These are phyloP conservation scores for Campopleginae sp. DNA, from an alignment of 2,888 invertebrate genomes.

Conservation along the genomic window DNA sequence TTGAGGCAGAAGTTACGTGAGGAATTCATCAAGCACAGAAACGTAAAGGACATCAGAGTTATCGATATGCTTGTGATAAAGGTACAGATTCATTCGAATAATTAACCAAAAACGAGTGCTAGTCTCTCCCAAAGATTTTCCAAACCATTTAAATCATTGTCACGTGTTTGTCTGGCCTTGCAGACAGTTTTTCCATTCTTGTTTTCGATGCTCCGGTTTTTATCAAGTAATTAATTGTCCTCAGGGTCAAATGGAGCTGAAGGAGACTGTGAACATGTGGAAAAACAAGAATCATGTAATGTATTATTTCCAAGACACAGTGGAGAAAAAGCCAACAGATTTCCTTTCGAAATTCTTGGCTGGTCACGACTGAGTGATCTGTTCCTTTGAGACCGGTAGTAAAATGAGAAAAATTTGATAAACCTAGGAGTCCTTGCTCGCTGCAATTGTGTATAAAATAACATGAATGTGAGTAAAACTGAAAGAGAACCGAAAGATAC, in stretches of 20 bases:
- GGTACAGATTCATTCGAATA: conserved; percentile 85
- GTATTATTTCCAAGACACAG: conserved; percentile 93
- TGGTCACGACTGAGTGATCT: conserved; percentile 83
- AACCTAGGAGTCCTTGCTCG: background rate
- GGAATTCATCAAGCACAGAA: conserved; percentile 90
- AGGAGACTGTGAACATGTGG: conserved; percentile 94
- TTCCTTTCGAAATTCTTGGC: conserved; percentile 96
- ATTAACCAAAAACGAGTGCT: background rate
- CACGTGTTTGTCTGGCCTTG: background rate
- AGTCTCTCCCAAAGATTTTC: background rate
- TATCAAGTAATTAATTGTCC: conserved; percentile 66
- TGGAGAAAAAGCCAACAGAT: conserved; percentile 94
- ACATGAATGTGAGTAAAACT: background rate
- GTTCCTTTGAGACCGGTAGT: conserved; percentile 31
- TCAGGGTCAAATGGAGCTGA: conserved; percentile 97
- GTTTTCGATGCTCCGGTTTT: background rate
- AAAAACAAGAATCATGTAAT: conserved; percentile 95
- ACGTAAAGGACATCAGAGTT: conserved; percentile 93
- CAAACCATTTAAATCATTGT: background rate
- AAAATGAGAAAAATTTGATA: background rate
- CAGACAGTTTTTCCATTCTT: background rate
- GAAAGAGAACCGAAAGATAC: background rate
- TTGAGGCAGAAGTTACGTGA: conserved; percentile 91
- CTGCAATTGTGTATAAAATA: conserved; percentile 1
- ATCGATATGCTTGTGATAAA: conserved; percentile 97